Conservation (phyloP, 2,113 vertebrate genomes). For the Gallinago jamesoni region DNA sequence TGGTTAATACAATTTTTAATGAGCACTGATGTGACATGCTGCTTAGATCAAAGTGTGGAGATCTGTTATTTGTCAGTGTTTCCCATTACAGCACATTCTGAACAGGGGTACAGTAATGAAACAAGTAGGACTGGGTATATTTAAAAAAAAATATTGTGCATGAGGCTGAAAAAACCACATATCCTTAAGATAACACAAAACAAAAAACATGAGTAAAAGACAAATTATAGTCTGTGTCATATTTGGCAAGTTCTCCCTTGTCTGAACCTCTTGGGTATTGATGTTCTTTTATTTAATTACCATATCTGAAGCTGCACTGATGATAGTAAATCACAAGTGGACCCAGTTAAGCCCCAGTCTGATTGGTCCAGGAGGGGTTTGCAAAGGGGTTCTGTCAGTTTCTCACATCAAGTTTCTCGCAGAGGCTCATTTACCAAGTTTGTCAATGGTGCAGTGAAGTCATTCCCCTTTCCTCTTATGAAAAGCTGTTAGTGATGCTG, state of each 20-base stretch:
- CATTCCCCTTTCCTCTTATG: background rate
- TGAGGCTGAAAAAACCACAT: background rate
- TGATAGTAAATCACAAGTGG: slow-evolving; percentile 6
- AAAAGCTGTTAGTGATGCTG: background rate
- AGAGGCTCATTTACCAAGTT: background rate
- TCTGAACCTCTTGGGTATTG: background rate
- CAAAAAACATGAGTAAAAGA: background rate
- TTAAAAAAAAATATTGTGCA: background rate
- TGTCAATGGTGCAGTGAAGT: background rate
- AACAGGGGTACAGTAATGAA: background rate
- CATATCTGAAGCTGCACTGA: slow-evolving; percentile 25
- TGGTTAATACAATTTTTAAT: slow-evolving; percentile 17
- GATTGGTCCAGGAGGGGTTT: no score
- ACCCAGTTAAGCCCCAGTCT: no score
- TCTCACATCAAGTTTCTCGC: no score
- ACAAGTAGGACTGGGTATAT: background rate
- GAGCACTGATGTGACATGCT: background rate
- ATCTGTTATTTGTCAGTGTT: slow-evolving; percentile 3
- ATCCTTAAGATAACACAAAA: background rate
- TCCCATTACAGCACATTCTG: background rate
- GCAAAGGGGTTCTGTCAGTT: no score
- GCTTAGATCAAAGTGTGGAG: slow-evolving; percentile 32
- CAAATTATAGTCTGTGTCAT: background rate
- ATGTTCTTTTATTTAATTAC: slow-evolving; percentile 9
- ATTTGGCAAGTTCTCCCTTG: background rate